Evolutionary conservation across 2,113 vertebrate species (phyloP).

Genomic region (Crypturellus undulatus): DNA sequence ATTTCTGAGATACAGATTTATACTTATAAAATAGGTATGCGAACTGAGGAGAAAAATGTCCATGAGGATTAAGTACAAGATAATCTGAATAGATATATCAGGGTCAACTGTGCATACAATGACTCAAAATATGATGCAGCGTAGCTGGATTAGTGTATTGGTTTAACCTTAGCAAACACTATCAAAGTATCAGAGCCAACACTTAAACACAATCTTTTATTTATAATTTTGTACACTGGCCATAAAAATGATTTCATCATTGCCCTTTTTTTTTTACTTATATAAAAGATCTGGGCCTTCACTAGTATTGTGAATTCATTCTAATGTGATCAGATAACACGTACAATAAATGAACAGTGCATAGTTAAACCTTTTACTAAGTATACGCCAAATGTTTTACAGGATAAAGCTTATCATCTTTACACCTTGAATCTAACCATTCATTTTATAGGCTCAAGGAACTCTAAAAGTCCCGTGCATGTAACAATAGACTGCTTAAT

Average conservation of each 20-base stretch:
- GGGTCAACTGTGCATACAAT: not conserved
- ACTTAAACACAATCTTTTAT: not conserved
- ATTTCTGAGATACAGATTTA: not conserved
- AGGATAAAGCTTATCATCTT: fast-evolving
- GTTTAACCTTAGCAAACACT: not conserved
- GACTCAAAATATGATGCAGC: fast-evolving
- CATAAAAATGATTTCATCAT: not conserved
- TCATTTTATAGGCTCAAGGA: not conserved
- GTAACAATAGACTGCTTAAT: not conserved
- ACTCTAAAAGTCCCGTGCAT: not conserved
- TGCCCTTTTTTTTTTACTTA: not conserved
- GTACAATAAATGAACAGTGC: not conserved
- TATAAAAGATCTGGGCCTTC: not conserved
- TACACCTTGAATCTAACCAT: not conserved
- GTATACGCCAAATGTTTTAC: not conserved
- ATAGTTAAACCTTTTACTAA: not conserved
- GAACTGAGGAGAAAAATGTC: not conserved
- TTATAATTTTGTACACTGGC: not conserved
- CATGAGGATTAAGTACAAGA: not conserved
- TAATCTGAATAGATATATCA: not conserved
- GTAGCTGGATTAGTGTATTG: not conserved
- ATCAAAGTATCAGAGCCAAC: not conserved
- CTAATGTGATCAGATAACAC: not conserved
- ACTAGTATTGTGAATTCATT: not conserved
- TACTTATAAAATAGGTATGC: not conserved